phyloP scores from a whole-genome alignment of 2,888 invertebrate species.

The Cosmorhoe ocellata region DNA sequence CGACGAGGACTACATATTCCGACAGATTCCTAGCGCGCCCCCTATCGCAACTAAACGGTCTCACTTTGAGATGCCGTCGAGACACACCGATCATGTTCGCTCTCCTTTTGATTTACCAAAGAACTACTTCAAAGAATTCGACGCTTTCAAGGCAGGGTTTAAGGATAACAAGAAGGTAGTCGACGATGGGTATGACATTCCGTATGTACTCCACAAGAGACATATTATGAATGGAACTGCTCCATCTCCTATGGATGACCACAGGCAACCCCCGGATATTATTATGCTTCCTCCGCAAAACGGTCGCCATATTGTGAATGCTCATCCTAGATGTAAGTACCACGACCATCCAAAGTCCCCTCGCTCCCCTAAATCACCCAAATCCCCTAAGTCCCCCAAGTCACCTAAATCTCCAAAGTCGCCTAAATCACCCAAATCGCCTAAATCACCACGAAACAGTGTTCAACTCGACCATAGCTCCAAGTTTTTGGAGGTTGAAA shows the following conservation, averaged over 20 bases:
- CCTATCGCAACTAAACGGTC: constrained; percentile 87
- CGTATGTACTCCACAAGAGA: constrained; percentile 91
- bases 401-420: constrained; percentile 85
- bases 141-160: constrained; percentile 80
- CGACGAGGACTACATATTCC: constrained; percentile 90
- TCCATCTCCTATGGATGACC: constrained; percentile 79
- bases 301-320: constrained; percentile 70
- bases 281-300: constrained; percentile 74
- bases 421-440: constrained; percentile 80
- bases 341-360: constrained; percentile 79
- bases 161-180: constrained; percentile 75
- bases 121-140: constrained; percentile 87
- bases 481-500: constrained; percentile 78
- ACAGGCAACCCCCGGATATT: constrained; percentile 70
- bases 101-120: constrained; percentile 88
- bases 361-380: constrained; percentile 73
- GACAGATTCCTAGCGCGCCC: constrained; percentile 88
- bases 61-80: constrained; percentile 85
- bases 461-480: constrained; percentile 65
- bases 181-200: constrained; percentile 87
- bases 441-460: constrained; percentile 77
- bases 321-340: constrained; percentile 76
- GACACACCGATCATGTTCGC: constrained; percentile 82
- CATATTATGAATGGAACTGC: constrained; percentile 94
- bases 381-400: constrained; percentile 85